Evolutionary conservation across 2,797 vertebrate genomes (phyloP), one percentile per base, ranked within the genome.

Genomic region (Sylvilagus floridanus): DNA sequence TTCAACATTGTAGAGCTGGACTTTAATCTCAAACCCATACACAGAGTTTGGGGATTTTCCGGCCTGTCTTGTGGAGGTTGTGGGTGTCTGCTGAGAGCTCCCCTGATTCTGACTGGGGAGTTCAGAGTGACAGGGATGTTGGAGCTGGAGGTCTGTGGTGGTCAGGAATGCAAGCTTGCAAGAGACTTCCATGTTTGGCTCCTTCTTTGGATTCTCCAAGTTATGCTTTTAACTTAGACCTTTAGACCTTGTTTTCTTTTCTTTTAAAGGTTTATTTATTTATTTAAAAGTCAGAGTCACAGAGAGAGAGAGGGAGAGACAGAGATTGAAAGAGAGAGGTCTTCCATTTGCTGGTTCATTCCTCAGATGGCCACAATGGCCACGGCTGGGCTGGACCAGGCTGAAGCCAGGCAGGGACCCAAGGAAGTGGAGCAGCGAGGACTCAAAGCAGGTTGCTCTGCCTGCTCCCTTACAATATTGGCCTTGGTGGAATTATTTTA

Each of bases 401-500:
- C 42, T 47, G 42, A 47, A 47, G 42, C 42, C 8, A 47, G 42
- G 42, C 42, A 47, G 42, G 42, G 42, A 47, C 42, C 42, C 42
- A 47, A 47, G 42, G 42, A 9, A 47, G 42, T 47, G 42, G 42
- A 47, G 42, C 42, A 47, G 42, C 42, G 9, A 47, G 42, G 42
- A 47, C 42, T 8, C 42, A 47, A 47, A 47, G 42, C 42, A 47
- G 42, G 42, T 47, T 7, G 42, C 42, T 47, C 42, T 47, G 42
- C 42, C 42, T 47, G 42, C 42, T 47, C 7, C 42, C 9, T 47
- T 47, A 47, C 42, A 47, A 47, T 47, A 47, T 47, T 47, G 42
- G 42, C 42, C 42, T 47, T 47, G 8, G 42, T 87, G 35, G 32
- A 54, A 19, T 93, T 75, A n/a, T n/a, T 85, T 90, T 76, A 47